Base-by-base conservation (phyloP, 2,113 vertebrate genomes). In the Anhinga anhinga region DNA sequence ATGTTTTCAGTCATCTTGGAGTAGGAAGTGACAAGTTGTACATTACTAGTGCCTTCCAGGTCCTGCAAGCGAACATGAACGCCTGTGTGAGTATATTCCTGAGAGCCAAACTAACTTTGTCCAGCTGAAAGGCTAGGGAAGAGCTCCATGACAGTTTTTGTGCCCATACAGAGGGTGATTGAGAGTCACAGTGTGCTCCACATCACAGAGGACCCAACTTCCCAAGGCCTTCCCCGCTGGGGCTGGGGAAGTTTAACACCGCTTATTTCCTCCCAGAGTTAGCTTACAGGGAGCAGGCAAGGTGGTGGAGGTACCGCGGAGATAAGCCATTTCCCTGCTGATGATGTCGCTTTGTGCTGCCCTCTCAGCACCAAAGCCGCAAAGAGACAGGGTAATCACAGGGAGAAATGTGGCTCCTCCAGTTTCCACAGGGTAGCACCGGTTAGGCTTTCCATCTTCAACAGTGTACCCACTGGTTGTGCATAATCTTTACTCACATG, bases 61-160 rank as follows among this genome's bases (percentile, higher is more conserved):
- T 91, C 47, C 90, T 98, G 44, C 93, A 95, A 93, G 82, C 71
- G 17, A 96, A 92, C 44, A 42, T 98, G 90, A 97, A 91, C 2
- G 29, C 5, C 52, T 99, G 98, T 93, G 98, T 98, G 91, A 98
- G 98, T 98, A 98, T 73, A 82, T 13, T 90, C 18, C 32, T 44
- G 25, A 84, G 44, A 90, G 11, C 7, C 49, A 77, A 66, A 30
- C 12, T 50, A 67, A 40, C 19, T 81, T 27, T 70, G 53, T 72
- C 42, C 8, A 13, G 11, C 14, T 50, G 42, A 16, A 84, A 89
- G 44, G 6, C 18, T 58, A 66, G 42, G 18, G 32, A 90, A 73
- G 50, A 45, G 11, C n/a, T 77, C 42, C 13, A 29, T 30, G 21
- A 45, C 25, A 34, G 34, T n/a, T 84, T 53, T 84, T 53, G 50